Percentiles rank a stretch among this genome's conserved stretches.
These are phyloP conservation scores for Hydrozoanthus gracilis DNA, from an alignment of 92 coral and sea anemone genomes.

Conservation along the genomic window DNA sequence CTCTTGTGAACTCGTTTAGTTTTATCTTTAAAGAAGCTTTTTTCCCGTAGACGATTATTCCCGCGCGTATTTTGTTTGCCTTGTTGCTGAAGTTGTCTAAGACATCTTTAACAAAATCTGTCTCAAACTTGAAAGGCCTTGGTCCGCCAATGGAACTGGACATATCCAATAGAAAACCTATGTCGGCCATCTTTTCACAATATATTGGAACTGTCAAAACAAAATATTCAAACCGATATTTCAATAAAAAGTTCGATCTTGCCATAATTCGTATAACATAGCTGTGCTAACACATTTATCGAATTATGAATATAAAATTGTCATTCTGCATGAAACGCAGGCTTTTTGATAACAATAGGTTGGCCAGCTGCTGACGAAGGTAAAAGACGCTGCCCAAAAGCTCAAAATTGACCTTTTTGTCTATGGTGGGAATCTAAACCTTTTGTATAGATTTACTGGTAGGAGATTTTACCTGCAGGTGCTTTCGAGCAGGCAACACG, in stretches of 20 bases:
- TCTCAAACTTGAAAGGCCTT: not conserved
- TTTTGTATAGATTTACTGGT: not conserved
- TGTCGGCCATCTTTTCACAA: conserved; percentile 39
- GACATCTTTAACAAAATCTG: conserved; percentile 27
- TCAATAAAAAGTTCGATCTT: not conserved
- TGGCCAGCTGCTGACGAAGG: too few relatives aligned
- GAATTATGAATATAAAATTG: too few relatives aligned
- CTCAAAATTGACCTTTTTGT: not conserved
- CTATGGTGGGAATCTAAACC: not conserved
- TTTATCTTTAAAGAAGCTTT: conserved; percentile 16
- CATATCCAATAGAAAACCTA: conserved; percentile 40
- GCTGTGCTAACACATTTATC: not conserved
- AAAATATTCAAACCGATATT: not conserved
- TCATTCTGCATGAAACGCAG: too few relatives aligned
- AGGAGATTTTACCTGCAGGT: conserved; percentile 27
- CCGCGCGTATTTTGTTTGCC: conserved; percentile 36
- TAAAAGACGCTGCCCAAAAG: too few relatives aligned
- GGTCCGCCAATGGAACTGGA: conserved; percentile 38
- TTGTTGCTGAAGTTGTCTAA: conserved; percentile 18
- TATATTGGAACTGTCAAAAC: conserved; percentile 10
- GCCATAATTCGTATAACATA: too few relatives aligned
- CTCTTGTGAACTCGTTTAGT: not conserved
- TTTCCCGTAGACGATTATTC: conserved; percentile 18
- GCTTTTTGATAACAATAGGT: too few relatives aligned
- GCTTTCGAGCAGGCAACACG: conserved; percentile 26